Base-by-base conservation (phyloP, 2,113 vertebrate genomes). In the Acrocephalus kingi region DNA sequence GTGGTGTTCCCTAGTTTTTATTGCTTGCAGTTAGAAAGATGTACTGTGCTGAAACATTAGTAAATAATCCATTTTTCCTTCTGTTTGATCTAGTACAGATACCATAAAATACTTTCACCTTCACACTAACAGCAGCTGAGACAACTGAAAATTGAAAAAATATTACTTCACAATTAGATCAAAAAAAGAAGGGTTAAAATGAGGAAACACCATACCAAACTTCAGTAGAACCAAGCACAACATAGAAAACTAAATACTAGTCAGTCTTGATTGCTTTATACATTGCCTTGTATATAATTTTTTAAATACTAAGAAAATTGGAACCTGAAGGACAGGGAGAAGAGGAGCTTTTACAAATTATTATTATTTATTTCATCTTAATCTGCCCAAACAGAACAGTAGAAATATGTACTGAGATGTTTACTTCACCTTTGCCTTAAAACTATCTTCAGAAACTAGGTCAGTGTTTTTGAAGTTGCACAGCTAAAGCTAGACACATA, bases 161-260 rank as follows among this genome's bases (percentile, higher is more conserved):
- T 74, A 80, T 94, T 59, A 84, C 59, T 94, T 93, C 30, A 39
- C 28, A 66, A 87, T 63, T 61, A 92, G 55, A 91, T 84, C 46
- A 93, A 96, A 58, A 43, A 43, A 94, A 74, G 67, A 94, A 90
- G 58, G 49, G 84, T 72, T 92, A 78, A 95, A 71, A 93, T 52
- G 35, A 83, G 91, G 55, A 86, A 90, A 78, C 37, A 56, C 15
- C 7, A 45, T 39, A 74, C 11, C 21, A 93, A 87, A 59, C 11
- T 67, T 93, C 69, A 87, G 61, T 24, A 91, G 78, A 71, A 41
- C 16, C 73, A 93, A 94, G n/a, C 46, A 84, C 91, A 91, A 71
- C 12, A 91, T 4, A 85, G 25, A 27, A 94, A 92, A 89, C 9
- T 2, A 95, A 96, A 93, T 49, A 84, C 31, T 75, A 69, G 61